phyloP scores from a whole-genome alignment of 37 sponge, comb jelly and placozoan genomes.

The Theonella swinhoei region DNA sequence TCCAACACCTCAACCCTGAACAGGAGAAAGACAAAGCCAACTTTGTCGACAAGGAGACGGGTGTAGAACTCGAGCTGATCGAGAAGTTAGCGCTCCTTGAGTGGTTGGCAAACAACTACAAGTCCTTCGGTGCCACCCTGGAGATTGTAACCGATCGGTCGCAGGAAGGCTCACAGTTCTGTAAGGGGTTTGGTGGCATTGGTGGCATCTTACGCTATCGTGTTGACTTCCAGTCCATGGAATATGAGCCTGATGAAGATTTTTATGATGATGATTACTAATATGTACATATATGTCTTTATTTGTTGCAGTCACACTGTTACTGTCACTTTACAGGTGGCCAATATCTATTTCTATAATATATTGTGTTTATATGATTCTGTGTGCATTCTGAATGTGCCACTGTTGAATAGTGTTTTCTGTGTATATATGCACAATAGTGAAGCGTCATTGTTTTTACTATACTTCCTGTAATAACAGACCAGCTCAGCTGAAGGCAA shows the following conservation, averaged over 20 bases:
- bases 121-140: constrained; percentile 92
- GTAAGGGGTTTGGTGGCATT: constrained; percentile 98
- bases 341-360: too few species aligned
- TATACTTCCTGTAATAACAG: too few species aligned
- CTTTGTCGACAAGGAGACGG: constrained; percentile 91
- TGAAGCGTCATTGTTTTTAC: too few species aligned
- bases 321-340: too few species aligned
- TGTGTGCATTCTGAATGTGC: too few species aligned
- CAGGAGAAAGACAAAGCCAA: constrained; percentile 95
- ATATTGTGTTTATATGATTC: too few species aligned
- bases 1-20: constrained; percentile 87
- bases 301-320: not conserved
- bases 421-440: too few species aligned
- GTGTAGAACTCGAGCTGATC: constrained; percentile 92
- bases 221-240: constrained; percentile 98
- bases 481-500: too few species aligned
- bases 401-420: too few species aligned
- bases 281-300: not conserved
- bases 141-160: constrained; percentile 98
- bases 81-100: constrained; percentile 92
- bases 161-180: constrained; percentile 99
- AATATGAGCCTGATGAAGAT: constrained; percentile 80
- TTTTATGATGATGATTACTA: constrained; percentile 89
- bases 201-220: constrained; percentile 95
- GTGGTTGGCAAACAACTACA: constrained; percentile 99